Base-by-base conservation (phyloP, 1,140 invertebrate species). In the Delia radicum region DNA sequence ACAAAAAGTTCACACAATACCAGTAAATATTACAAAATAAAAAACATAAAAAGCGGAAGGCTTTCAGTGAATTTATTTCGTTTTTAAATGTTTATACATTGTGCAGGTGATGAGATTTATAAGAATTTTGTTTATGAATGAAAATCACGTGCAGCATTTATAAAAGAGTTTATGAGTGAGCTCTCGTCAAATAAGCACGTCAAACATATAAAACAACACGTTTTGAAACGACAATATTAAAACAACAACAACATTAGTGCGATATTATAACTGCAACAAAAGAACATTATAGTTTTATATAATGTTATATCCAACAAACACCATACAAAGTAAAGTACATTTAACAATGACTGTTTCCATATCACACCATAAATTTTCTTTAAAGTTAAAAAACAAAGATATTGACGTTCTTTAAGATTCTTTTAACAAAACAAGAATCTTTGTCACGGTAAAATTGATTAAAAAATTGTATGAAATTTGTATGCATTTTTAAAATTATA, bases 171-270 rank as follows among this genome's bases (percentile, higher is more conserved):
- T 55, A 55, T 55, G 21, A 21, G 48, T 21, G 48, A 55, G 48
- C 48, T 10, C 48, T 55, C 48, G 21, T 55, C 48, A 55, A 21
- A 55, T 55, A 55, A 55, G 48, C 48, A 55, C 48, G 48, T 55
- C 48, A n/a, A 55, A 55, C 48, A 55, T 55, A 55, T 55, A 55
- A 55, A 55, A 55, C 48, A 55, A 55, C 48, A 55, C 48, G 48
- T 55, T 55, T 55, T n/a, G 2, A 21, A 21, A 55, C n/a, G 46
- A 55, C 48, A 55, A 55, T 21, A 55, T 21, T 7, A 55, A 21
- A 55, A 55, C n/a, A 55, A 48, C 13, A 10, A 48, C 10, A 48
- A 15, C 4, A 33, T 33, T 15, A 42, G 12, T 42, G 18, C 24
- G 48, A 55, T 55, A 55, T 21, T 18, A 55, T 55, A 55, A 55